Percentiles rank a stretch among this genome's conserved stretches.
Conservation (phyloP, 2,797 vertebrate species). For the Craterocephalus amniculus region DNA sequence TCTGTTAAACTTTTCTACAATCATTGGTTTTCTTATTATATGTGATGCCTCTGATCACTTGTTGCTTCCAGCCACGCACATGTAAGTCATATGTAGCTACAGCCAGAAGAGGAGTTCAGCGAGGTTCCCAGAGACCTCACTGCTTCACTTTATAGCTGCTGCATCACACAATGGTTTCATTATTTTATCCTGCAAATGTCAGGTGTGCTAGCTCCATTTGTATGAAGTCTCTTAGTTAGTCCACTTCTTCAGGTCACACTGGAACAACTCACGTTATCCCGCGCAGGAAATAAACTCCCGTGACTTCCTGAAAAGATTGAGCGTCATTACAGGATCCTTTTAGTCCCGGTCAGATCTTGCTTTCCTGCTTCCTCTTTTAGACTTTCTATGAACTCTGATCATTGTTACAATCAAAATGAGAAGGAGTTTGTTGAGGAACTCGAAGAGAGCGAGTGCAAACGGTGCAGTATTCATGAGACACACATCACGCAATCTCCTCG, state of each 20-base stretch:
- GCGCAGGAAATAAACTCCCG: background rate
- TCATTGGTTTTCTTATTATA: no score
- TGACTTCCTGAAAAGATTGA: background rate
- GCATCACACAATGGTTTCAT: background rate
- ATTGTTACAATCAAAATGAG: background rate
- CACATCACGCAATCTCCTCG: background rate
- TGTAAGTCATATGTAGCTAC: background rate
- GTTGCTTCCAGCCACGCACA: background rate
- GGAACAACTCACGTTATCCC: background rate
- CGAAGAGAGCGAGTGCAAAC: background rate
- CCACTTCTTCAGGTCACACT: background rate
- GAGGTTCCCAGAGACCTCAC: background rate
- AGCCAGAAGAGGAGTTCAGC: background rate
- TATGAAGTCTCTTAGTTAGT: background rate
- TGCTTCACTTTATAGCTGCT: background rate
- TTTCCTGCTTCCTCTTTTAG: no score
- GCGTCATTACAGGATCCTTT: background rate
- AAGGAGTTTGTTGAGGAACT: background rate
- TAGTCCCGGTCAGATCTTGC: no score
- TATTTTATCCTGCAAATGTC: background rate
- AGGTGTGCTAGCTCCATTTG: background rate
- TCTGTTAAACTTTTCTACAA: no score
- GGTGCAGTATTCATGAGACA: background rate
- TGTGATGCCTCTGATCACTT: background rate
- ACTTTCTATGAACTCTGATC: background rate